Base-by-base conservation (phyloP, 2,888 invertebrate genomes). In the Hecatera dysodea region DNA sequence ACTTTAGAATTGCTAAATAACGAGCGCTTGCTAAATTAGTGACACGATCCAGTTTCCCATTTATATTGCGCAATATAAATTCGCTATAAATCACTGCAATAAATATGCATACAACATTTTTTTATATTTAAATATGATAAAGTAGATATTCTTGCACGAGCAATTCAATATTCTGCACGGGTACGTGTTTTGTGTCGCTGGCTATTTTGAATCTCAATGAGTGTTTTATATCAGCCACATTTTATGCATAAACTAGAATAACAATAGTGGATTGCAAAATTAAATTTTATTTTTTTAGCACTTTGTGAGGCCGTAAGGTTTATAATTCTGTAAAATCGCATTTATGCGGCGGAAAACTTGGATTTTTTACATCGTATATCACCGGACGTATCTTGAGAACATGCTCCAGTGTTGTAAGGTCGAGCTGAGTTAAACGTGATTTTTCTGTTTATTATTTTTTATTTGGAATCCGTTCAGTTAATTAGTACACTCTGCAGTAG, bases 401-500 rank as follows among this genome's bases (percentile, higher is more conserved):
- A 80, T 77, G 72, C 80, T 80, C 81, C 88, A 87, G 85, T 90
- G 86, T 80, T 72, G 86, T 82, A 79, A 83, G 82, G 80, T 83
- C 85, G 84, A 79, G 81, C 82, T 72, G 81, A 87, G 90, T 89
- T 88, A 86, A 88, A 82, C 86, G 86, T 87, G 83, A 57, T 89
- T 91, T 93, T 91, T 93, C 80, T 79, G 85, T 89, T 89, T 92
- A 85, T 82, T 87, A 82, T 86, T 90, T 90, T 89, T 91, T 91
- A 87, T 91, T 92, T 92, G 84, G 86, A 83, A 90, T 90, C 87
- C 85, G 88, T 92, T 94, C 92, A 95, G 93, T 94, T 93, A 94
- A 94, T 95, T 95, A 93, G 86, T 88, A 87, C 81, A 87, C 86
- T 87, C 85, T 88, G 89, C 75, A 87, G 86, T 81, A 87, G 90